Evolutionary conservation across 2,888 invertebrate genomes (phyloP).

Genomic region (Volucella zonaria): DNA sequence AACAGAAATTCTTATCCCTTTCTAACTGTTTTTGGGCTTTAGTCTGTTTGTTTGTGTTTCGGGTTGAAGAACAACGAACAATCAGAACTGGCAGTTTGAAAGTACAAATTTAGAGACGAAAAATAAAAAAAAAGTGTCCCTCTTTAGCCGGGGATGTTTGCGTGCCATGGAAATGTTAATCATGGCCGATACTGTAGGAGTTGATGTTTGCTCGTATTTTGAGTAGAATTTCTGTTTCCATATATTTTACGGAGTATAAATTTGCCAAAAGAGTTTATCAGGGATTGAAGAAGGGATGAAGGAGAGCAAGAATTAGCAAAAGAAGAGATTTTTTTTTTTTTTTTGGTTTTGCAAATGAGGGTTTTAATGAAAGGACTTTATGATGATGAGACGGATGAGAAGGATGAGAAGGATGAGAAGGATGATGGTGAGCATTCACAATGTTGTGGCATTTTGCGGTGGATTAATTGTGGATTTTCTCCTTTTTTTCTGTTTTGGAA

Average conservation of each 20-base stretch:
- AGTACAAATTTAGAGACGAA: not conserved
- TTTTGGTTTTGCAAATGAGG: constrained; percentile 14
- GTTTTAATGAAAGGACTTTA: not conserved
- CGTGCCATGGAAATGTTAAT: constrained; percentile 39
- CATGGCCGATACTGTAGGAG: constrained; percentile 6
- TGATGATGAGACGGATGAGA: not conserved
- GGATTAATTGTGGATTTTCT: constrained; percentile 28
- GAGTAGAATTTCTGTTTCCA: not conserved
- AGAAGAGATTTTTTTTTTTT: not conserved
- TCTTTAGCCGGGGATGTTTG: constrained; percentile 25
- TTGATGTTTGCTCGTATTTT: not conserved
- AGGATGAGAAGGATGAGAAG: not conserved
- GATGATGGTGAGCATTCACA: not conserved
- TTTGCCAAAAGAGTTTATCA: constrained; percentile 33
- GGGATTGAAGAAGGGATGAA: not conserved
- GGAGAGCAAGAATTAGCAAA: not conserved
- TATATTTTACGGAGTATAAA: constrained; percentile 2
- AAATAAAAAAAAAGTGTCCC: not conserved
- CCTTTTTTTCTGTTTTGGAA: constrained; percentile 19
- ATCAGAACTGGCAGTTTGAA: constrained; percentile 9
- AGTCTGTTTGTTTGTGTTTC: not conserved
- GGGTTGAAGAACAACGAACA: not conserved
- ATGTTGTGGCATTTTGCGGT: constrained; percentile 3
- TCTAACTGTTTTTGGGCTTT: not conserved
- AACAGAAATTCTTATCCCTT: constrained; percentile 44